These are phyloP conservation scores for Stigmatopora argus DNA, from an alignment of 2,113 vertebrate species.

Conservation along the genomic window DNA sequence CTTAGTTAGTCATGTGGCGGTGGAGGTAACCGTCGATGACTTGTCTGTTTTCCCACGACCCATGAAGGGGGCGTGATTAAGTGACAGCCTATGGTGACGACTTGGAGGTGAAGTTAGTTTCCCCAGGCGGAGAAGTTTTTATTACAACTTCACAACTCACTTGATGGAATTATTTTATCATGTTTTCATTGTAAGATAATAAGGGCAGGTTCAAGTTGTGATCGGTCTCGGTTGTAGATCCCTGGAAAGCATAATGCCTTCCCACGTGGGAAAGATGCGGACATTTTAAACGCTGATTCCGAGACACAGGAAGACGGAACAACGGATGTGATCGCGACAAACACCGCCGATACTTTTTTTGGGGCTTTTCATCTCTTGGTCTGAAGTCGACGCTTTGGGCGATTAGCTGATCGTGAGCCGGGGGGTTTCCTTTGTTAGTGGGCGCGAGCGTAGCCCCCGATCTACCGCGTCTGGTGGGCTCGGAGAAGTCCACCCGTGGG, in stretches of 20 bases:
- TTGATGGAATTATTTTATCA: background rate
- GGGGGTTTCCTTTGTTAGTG: background rate
- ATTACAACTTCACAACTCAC: background rate
- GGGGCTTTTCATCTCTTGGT: background rate
- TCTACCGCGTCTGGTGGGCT: background rate
- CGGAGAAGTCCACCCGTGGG: background rate
- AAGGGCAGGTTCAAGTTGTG: background rate
- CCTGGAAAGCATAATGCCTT: background rate
- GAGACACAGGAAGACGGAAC: conserved; percentile 1
- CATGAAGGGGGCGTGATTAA: conserved; percentile 28
- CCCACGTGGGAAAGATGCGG: background rate
- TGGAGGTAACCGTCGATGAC: background rate
- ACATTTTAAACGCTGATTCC: background rate
- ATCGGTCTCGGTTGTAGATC: background rate
- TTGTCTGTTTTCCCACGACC: background rate
- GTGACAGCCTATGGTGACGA: background rate
- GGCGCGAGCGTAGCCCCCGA: background rate
- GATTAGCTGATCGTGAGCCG: background rate
- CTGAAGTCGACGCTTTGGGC: background rate
- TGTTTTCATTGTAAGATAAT: background rate
- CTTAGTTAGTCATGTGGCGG: background rate
- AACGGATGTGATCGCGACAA: background rate
- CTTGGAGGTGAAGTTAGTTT: conserved; percentile 25
- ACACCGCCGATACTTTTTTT: background rate
- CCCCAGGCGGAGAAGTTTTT: background rate